A percentile compares a stretch with the other conserved stretches of the same genome.
phyloP scores from a whole-genome alignment of 23 tunicate species.

The Halocynthia aurantium region DNA sequence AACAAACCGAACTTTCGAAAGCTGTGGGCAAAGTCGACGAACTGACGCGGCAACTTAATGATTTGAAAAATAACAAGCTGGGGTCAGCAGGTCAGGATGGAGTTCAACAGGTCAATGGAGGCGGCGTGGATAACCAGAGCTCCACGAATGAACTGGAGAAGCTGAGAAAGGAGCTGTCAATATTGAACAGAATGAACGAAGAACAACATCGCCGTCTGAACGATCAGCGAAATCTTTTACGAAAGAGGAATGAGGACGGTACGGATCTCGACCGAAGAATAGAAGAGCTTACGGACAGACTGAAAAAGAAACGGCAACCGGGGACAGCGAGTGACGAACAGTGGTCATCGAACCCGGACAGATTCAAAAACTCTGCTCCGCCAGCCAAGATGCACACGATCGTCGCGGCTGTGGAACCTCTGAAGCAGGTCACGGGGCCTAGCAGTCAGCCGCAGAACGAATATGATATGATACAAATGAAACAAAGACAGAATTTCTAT shows the following conservation, averaged over 20 bases:
- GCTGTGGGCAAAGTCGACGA: slow-evolving; percentile 78
- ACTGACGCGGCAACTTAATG: slow-evolving; percentile 63
- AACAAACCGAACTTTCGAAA: slow-evolving; percentile 58
- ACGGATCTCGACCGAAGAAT: slow-evolving; percentile 79
- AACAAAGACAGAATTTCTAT: not conserved
- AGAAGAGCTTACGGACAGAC: slow-evolving; percentile 61
- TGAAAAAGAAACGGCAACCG: slow-evolving; percentile 44
- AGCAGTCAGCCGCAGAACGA: slow-evolving; percentile 6
- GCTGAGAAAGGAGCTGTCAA: slow-evolving; percentile 29
- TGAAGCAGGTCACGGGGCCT: slow-evolving; percentile 49
- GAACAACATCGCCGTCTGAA: slow-evolving; percentile 68
- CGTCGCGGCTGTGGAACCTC: slow-evolving; percentile 89
- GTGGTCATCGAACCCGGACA: not conserved
- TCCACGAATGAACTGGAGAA: slow-evolving; percentile 50
- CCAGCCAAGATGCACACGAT: slow-evolving; percentile 66
- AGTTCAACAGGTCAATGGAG: not conserved
- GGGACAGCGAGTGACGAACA: slow-evolving; percentile 19
- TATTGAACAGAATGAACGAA: slow-evolving; percentile 71
- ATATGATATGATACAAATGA: slow-evolving; percentile 10
- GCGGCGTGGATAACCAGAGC: slow-evolving; percentile 1
- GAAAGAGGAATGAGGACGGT: slow-evolving; percentile 74
- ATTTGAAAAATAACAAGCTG: slow-evolving; percentile 48
- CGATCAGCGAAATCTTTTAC: slow-evolving; percentile 55
- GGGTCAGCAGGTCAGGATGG: slow-evolving; percentile 3
- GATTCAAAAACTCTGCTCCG: slow-evolving; percentile 16